Conservation (phyloP, 2,888 invertebrate species). For the Argyra leucocephala region DNA sequence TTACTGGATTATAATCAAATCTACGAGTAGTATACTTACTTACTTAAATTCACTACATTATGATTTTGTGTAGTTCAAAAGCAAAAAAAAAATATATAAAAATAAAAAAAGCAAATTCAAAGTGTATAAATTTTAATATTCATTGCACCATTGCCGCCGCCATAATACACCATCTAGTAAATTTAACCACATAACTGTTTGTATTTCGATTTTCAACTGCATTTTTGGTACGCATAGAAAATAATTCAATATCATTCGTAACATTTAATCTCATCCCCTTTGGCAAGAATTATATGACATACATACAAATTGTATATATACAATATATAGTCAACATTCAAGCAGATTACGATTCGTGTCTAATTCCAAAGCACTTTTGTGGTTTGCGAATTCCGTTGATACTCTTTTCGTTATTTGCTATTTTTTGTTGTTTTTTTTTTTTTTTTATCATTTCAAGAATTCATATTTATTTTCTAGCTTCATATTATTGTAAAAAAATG, state of each 20-base stretch:
- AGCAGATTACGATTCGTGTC: not conserved
- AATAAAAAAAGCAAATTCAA: too few species aligned
- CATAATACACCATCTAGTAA: too few species aligned
- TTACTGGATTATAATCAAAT: not conserved
- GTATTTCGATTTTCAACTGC: too few species aligned
- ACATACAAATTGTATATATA: not conserved
- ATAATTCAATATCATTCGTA: too few species aligned
- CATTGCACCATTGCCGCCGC: not conserved
- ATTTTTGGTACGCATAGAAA: too few species aligned
- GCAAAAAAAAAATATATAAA: not conserved
- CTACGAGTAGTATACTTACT: not conserved
- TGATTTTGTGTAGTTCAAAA: not conserved
- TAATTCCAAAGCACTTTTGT: constrained; percentile 4
- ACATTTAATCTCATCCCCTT: too few species aligned
- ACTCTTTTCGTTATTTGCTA: too few species aligned
- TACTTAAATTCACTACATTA: not conserved
- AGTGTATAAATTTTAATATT: not conserved
- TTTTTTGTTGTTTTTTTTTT: not conserved
- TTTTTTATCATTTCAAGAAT: too few species aligned
- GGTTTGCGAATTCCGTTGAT: constrained; percentile 3
- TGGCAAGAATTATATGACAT: too few species aligned
- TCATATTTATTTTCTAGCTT: too few species aligned
- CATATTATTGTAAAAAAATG: not conserved
- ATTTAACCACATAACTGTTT: too few species aligned
- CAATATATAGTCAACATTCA: not conserved